Evolutionary conservation across 2,888 invertebrate species (phyloP).

Genomic region (Cryptophagus acutangulus): DNA sequence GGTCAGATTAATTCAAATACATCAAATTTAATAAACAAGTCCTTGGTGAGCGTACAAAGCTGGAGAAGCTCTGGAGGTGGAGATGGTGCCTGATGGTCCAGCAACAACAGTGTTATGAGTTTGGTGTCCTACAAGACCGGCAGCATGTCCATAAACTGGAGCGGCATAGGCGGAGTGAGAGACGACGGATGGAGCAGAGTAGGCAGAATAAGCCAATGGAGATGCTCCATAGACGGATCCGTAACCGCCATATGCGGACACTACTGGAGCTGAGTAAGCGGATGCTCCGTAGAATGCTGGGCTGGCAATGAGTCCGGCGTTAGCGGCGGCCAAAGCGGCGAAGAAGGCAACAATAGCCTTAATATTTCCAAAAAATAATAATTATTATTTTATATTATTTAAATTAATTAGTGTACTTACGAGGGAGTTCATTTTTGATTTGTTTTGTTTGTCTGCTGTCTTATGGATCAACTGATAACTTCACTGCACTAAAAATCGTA

Average conservation of each 20-base stretch:
- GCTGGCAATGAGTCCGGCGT: constrained; percentile 27
- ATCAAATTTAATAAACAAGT: background rate
- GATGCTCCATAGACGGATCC: no score
- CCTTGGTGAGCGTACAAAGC: background rate
- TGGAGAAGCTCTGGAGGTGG: constrained; percentile 18
- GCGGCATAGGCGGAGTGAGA: constrained; percentile 8
- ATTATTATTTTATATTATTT: constrained; percentile 1
- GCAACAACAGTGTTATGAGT: constrained; percentile 24
- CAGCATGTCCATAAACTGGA: constrained; percentile 11
- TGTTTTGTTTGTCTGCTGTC: constrained; percentile 7
- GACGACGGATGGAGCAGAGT: constrained; percentile 3
- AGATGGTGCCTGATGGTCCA: constrained; percentile 35
- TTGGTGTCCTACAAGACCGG: constrained; percentile 11
- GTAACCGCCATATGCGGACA: constrained; percentile 20
- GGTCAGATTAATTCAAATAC: no score
- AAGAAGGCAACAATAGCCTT: constrained; percentile 26
- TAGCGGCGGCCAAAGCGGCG: constrained; percentile 31
- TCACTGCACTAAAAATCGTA: no score
- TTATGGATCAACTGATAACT: background rate
- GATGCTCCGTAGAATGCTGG: no score
- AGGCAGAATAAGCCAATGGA: constrained; percentile 12
- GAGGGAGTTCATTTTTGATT: constrained; percentile 32
- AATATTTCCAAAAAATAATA: constrained; percentile 4
- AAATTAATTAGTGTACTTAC: constrained; percentile 25
- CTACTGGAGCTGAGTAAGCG: constrained; percentile 19